phyloP scores from a whole-genome alignment of 2,888 invertebrate species.

The Drosophila siamana region DNA sequence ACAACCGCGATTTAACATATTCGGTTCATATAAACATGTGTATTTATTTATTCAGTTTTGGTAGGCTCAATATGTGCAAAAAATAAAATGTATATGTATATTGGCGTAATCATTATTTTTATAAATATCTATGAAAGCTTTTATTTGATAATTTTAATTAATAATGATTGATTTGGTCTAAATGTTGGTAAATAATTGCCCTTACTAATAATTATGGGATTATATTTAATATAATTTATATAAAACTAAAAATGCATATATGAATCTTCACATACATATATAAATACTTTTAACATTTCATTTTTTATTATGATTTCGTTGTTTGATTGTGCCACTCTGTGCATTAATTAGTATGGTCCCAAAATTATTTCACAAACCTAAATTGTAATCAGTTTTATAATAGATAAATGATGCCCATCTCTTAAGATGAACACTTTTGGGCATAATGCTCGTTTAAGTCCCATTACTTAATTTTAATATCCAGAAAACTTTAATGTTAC shows the following conservation, averaged over 20 bases:
- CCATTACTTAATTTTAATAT: not conserved
- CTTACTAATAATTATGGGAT: not conserved
- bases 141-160: not conserved
- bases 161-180: conserved; percentile 11
- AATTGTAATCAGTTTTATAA: not conserved
- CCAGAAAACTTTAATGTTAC: not conserved
- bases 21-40: conserved; percentile 11
- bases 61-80: conserved; percentile 25
- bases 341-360: conserved; percentile 40
- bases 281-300: conserved; percentile 1
- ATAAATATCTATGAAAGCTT: not conserved
- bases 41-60: conserved; percentile 18
- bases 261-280: not conserved
- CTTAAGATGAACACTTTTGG: not conserved
- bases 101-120: not conserved
- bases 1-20: too few relatives aligned
- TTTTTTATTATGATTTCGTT: conserved; percentile 29
- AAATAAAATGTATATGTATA: conserved; percentile 10
- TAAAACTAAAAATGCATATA: too few relatives aligned
- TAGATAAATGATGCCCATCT: not conserved
- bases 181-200: conserved; percentile 1
- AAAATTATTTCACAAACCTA: conserved; percentile 27
- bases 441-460: not conserved
- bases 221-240: not conserved
- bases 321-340: conserved; percentile 34